Base-by-base conservation (phyloP, 2,113 vertebrate species). In the Potamarius usumacintae region DNA sequence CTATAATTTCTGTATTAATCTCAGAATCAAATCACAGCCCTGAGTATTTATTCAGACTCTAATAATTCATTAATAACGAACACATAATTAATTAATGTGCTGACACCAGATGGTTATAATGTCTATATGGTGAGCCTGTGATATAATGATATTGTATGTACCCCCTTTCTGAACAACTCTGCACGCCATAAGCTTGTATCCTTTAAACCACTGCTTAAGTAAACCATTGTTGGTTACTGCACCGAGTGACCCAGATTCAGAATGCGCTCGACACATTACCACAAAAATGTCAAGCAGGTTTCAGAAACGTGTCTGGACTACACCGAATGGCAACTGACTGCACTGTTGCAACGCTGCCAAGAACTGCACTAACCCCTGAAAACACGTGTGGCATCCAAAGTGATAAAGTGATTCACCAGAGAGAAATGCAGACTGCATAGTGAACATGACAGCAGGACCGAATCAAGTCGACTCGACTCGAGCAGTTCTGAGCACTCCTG, bases 231-330 rank as follows among this genome's bases (percentile, higher is more conserved):
- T 74, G 57, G 50, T 74, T 52, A 86, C 12, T 48, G 62, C 60
- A 86, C 18, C 48, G n/a, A 48, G 78, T 72, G 85, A 82, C 85
- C 85, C 78, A 87, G 85, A 87, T 87, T 82, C 18, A 58, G 30
- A 60, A 48, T 72, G 30, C 65, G 60, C 57, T 8, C 52, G 50
- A 20, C 5, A 55, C 78, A 20, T 81, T 27, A 72, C 65, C 77
- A 27, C 85, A 82, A 65, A 85, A 81, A 42, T 18, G 9, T 30
- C 78, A 60, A 9, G 10, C 48, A 57, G 72, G 20, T 74, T n/a
- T 89, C 84, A 76, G 78, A 63, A 85, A 71, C 58, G 18, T 0
- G 48, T 48, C 48, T 82, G 67, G 82, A 57, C 60, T 82, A 25
- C 78, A 65, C 60, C 48, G 55, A 85, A 53, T 22, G 78, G 74